phyloP scores from a whole-genome alignment of 2,888 invertebrate genomes.

The Biston stratarius region DNA sequence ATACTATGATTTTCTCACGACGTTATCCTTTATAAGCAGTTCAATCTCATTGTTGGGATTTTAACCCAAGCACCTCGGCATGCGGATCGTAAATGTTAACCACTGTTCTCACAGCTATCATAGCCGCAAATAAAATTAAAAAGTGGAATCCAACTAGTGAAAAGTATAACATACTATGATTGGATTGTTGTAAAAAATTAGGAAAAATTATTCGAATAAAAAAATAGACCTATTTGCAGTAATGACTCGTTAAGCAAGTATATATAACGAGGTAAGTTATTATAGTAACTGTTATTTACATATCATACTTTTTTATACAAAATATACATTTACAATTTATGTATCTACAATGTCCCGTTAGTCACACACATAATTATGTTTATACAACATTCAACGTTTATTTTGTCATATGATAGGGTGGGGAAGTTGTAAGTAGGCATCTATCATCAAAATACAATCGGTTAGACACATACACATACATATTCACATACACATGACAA shows the following conservation, averaged over 20 bases:
- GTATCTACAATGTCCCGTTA: conserved; percentile 22
- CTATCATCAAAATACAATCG: conserved; percentile 12
- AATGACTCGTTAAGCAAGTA: neutral
- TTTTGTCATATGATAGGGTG: neutral
- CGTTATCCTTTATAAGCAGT: no score
- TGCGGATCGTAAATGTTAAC: no score
- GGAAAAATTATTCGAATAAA: neutral
- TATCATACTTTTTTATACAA: neutral
- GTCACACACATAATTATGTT: conserved; percentile 22
- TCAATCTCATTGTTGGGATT: no score
- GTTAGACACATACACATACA: conserved; percentile 37
- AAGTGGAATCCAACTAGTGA: no score
- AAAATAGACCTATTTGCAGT: neutral
- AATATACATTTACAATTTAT: conserved; percentile 19
- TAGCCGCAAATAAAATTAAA: no score
- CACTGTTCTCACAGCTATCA: no score
- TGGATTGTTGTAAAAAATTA: no score
- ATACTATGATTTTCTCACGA: no score
- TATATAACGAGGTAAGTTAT: neutral
- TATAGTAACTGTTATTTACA: conserved; percentile 11
- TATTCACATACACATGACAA: conserved; percentile 37
- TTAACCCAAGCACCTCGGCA: no score
- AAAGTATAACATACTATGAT: no score
- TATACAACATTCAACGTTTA: conserved; percentile 18
- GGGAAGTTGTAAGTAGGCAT: conserved; percentile 21